Conservation (phyloP, 2,888 invertebrate species). For the Hemicrepidius hirtus region DNA sequence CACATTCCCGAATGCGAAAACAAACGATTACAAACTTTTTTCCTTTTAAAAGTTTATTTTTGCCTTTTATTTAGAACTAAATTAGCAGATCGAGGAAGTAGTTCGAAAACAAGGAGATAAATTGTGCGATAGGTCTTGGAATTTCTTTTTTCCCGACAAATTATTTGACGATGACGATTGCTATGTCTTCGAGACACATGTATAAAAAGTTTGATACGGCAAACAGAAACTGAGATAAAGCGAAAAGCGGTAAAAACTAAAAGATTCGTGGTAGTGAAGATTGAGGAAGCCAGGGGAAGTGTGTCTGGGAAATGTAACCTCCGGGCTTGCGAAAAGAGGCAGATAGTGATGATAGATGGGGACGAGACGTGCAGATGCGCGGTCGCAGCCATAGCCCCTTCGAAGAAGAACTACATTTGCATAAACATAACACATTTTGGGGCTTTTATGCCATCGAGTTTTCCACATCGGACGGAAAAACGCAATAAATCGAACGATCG, state of each 20-base stretch:
- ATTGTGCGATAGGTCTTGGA: slow-evolving; percentile 55
- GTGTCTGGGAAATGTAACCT: slow-evolving; percentile 56
- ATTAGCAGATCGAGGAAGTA: slow-evolving; percentile 55
- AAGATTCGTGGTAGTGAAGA: slow-evolving; percentile 48
- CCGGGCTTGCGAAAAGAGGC: slow-evolving; percentile 48
- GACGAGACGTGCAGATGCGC: slow-evolving; percentile 64
- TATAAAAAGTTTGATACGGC: slow-evolving; percentile 56
- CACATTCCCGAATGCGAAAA: slow-evolving; percentile 3
- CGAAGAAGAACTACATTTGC: slow-evolving; percentile 56
- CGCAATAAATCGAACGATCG: slow-evolving; percentile 41
- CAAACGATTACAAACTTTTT: slow-evolving; percentile 4
- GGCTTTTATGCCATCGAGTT: slow-evolving; percentile 58
- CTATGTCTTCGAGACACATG: slow-evolving; percentile 53
- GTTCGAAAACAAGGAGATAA: slow-evolving; percentile 57
- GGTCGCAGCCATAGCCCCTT: slow-evolving; percentile 15
- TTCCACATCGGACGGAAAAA: slow-evolving; percentile 43
- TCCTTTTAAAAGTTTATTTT: slow-evolving; percentile 25
- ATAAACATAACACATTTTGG: slow-evolving; percentile 63
- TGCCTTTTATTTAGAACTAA: slow-evolving; percentile 38
- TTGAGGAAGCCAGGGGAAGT: slow-evolving; percentile 43
- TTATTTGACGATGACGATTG: slow-evolving; percentile 58
- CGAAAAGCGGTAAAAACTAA: slow-evolving; percentile 56
- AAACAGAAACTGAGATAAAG: slow-evolving; percentile 51
- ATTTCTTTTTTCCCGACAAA: slow-evolving; percentile 47
- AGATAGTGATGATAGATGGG: slow-evolving; percentile 65